Conservation (phyloP, 2,888 invertebrate genomes). For the Idaea dimidiata region DNA sequence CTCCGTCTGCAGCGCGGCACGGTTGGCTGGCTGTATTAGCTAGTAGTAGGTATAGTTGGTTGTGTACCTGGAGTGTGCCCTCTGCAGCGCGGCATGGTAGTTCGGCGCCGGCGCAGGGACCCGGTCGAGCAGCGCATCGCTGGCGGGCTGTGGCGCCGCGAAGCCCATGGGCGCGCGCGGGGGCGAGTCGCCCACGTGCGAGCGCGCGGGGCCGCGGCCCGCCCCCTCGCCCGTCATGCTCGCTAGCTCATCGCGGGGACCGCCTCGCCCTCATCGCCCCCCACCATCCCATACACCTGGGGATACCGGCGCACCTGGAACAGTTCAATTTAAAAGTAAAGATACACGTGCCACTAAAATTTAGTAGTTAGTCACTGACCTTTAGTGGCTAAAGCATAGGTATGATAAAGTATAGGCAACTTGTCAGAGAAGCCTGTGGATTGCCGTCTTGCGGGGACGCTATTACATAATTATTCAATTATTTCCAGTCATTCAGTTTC, state of each 20-base stretch:
- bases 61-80: conserved; percentile 84
- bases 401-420: too few species aligned
- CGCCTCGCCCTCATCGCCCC: conserved; percentile 57
- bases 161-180: conserved; percentile 80
- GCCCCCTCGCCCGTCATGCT: conserved; percentile 82
- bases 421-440: too few species aligned
- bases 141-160: conserved; percentile 80
- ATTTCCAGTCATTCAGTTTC: too few species aligned
- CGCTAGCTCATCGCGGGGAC: conserved; percentile 75
- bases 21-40: too few species aligned
- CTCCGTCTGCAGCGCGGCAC: too few species aligned
- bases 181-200: conserved; percentile 82
- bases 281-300: conserved; percentile 46
- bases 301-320: conserved; percentile 13
- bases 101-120: conserved; percentile 65
- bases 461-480: too few species aligned
- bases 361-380: too few species aligned
- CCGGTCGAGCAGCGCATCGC: conserved; percentile 81
- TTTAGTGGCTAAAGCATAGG: too few species aligned
- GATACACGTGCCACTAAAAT: too few species aligned
- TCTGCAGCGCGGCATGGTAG: conserved; percentile 80
- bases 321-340: too few species aligned
- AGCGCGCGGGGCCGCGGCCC: conserved; percentile 83
- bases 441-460: too few species aligned
- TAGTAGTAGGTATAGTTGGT: too few species aligned